phyloP scores from a whole-genome alignment of 2,113 vertebrate species.

The Passer domesticus region DNA sequence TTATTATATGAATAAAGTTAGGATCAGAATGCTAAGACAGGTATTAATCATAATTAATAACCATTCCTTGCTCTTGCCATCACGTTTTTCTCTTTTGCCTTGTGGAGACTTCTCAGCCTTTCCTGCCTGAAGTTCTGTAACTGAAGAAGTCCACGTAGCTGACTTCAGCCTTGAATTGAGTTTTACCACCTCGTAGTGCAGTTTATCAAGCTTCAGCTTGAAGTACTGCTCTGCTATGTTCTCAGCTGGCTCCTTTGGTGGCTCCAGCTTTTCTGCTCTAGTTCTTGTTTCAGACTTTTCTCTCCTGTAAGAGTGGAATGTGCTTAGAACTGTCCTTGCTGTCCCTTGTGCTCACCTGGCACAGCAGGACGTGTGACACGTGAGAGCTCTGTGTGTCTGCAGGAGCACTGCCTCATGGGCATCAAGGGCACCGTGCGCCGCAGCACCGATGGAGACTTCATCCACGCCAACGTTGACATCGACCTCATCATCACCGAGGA shows the following conservation, averaged over 20 bases:
- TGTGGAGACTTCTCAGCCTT: not conserved
- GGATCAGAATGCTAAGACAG: not conserved
- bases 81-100: not conserved
- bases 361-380: fast-evolving
- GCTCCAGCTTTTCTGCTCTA: not conserved
- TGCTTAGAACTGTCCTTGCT: not conserved
- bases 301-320: not conserved
- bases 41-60: not conserved
- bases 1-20: not conserved
- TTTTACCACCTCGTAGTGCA: not conserved
- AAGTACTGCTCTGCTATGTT: not conserved
- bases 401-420: slow-evolving; percentile 99
- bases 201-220: not conserved
- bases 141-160: not conserved
- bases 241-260: not conserved
- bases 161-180: not conserved
- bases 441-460: slow-evolving; percentile 95
- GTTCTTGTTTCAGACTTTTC: not conserved
- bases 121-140: not conserved
- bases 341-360: not conserved
- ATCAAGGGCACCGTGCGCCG: slow-evolving; percentile 95
- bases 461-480: slow-evolving; percentile 97
- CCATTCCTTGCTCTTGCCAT: not conserved
- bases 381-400: not conserved
- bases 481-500: slow-evolving; percentile 98